Base-by-base conservation (phyloP, 2,113 vertebrate genomes). In the Calypte anna region DNA sequence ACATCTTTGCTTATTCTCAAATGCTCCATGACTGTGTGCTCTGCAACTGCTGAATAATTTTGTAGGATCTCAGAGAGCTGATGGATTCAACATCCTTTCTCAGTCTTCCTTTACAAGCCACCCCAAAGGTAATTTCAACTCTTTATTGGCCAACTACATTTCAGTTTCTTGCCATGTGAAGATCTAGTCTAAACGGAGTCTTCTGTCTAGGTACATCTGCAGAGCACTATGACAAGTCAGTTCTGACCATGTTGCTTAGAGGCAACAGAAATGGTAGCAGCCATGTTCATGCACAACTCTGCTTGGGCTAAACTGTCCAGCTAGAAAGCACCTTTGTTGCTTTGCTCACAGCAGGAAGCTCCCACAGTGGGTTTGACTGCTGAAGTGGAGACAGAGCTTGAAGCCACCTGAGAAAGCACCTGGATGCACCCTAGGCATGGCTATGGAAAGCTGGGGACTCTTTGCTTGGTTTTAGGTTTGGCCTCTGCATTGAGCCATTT, bases 311-410 rank as follows among this genome's bases (percentile, higher is more conserved):
- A 44, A 31, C 66, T 24, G 7, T 53, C 62, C 66, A 44, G 17
- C 5, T 3, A 40, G 50, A 40, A 57, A 73, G 30, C 25, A 21
- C 22, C 58, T 57, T 40, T 2, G 3, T 4, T 19, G 12, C 40
- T 28, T 28, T 16, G 44, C 40, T 73, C 44, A 2, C 23, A 17
- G 27, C n/a, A 31, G 66, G 6, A 23, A 55, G 36, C 12, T 68
- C 23, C 43, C 16, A 0, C 0, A 3, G 3, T 0, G 4, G 11
- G 3, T 44, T 58, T 75, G 62, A 10, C n/a, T 15, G 27, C 57
- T 23, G 20, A 23, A 62, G 9, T 1, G 9, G 55, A 81, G 53
- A 10, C 20, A 38, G 48, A 81, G 19, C n/a, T 68, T 14, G 73
- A 38, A 43, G 73, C 7, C 48, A 38, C 8, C 46, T 31, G 17